These are phyloP conservation scores for Procambarus clarkii DNA, from an alignment of 1,140 invertebrate genomes.

Conservation along the genomic window DNA sequence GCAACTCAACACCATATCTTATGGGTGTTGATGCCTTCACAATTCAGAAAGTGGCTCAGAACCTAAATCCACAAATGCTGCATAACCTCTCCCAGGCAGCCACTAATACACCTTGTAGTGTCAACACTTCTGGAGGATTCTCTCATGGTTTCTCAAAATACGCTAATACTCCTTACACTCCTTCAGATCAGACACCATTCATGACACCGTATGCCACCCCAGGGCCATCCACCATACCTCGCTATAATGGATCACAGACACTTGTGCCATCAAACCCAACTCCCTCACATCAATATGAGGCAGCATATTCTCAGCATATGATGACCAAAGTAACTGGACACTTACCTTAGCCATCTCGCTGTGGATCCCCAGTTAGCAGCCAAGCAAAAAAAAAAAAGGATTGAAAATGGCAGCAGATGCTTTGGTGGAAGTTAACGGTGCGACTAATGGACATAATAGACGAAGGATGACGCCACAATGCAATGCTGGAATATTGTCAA, in stretches of 20 bases:
- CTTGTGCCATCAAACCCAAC: constrained; percentile 45
- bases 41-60: constrained; percentile 83
- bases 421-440: too few species aligned
- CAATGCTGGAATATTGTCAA: too few species aligned
- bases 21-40: constrained; percentile 64
- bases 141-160: constrained; percentile 69
- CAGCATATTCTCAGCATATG: too few species aligned
- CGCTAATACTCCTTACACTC: constrained; percentile 83
- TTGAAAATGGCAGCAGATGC: too few species aligned
- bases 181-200: constrained; percentile 91
- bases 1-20: constrained; percentile 74
- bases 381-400: too few species aligned
- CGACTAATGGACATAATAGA: too few species aligned
- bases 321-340: background rate
- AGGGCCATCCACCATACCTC: constrained; percentile 71
- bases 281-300: constrained; percentile 24
- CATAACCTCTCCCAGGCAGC: constrained; percentile 82
- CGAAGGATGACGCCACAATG: too few species aligned
- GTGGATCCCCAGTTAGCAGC: too few species aligned
- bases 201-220: constrained; percentile 87
- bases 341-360: too few species aligned
- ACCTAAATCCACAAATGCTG: constrained; percentile 84
- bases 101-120: constrained; percentile 73
- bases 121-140: constrained; percentile 74
- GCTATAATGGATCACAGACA: constrained; percentile 67